These are phyloP conservation scores for Trissolcus basalis DNA, from an alignment of 1,140 invertebrate species.

Conservation along the genomic window DNA sequence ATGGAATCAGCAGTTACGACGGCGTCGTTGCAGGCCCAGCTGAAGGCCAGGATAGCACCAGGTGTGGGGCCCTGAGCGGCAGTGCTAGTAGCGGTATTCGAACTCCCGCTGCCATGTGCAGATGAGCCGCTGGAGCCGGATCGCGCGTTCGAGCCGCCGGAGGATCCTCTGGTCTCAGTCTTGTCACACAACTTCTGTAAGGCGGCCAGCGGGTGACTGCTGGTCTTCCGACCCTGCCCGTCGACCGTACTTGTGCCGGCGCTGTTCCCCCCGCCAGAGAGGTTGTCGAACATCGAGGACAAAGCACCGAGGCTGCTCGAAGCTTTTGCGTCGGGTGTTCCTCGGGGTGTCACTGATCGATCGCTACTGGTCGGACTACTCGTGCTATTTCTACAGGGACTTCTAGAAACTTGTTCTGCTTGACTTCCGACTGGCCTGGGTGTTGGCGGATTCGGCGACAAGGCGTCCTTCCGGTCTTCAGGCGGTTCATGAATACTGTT, in stretches of 20 bases:
- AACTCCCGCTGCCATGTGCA: slow-evolving; percentile 53
- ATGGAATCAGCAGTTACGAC: slow-evolving; percentile 90
- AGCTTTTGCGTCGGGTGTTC: slow-evolving; percentile 83
- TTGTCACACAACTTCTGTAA: slow-evolving; percentile 96
- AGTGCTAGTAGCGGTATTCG: slow-evolving; percentile 56
- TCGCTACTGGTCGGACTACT: slow-evolving; percentile 84
- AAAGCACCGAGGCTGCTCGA: slow-evolving; percentile 86
- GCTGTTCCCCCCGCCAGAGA: slow-evolving; percentile 79
- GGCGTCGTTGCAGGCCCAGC: slow-evolving; percentile 95
- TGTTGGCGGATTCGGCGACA: slow-evolving; percentile 78
- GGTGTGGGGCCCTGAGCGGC: slow-evolving; percentile 78
- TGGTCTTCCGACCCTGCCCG: slow-evolving; percentile 79
- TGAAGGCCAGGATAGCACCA: slow-evolving; percentile 91
- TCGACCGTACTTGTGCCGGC: slow-evolving; percentile 70
- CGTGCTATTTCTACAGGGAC: slow-evolving; percentile 80
- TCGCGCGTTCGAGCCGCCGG: slow-evolving; percentile 48
- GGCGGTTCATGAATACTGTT: slow-evolving; percentile 65
- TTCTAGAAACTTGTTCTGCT: slow-evolving; percentile 71
- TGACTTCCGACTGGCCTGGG: slow-evolving; percentile 66
- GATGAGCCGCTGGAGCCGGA: slow-evolving; percentile 57
- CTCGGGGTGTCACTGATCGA: slow-evolving; percentile 82
- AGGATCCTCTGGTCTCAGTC: slow-evolving; percentile 83
- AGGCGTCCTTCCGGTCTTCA: slow-evolving; percentile 69
- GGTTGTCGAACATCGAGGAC: slow-evolving; percentile 92
- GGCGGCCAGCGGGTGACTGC: slow-evolving; percentile 92